Percentiles rank a stretch among this genome's conserved stretches.
Evolutionary conservation across 2,888 invertebrate species (phyloP).

Genomic region (Callyntrura sp.): DNA sequence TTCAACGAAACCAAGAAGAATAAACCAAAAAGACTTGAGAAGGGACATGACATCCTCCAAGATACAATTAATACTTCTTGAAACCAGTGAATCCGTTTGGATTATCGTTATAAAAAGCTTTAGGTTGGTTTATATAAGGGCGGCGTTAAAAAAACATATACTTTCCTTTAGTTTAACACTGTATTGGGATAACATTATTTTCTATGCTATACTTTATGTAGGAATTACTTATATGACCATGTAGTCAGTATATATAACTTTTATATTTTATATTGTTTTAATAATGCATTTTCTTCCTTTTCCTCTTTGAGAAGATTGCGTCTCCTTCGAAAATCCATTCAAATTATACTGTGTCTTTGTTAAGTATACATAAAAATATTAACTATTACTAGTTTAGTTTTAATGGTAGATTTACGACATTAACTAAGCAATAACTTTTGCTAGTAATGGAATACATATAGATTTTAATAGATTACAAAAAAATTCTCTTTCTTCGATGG

Average conservation of each 20-base stretch:
- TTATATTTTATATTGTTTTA: slow-evolving; percentile 52
- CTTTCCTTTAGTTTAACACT: background rate
- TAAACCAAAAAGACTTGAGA: slow-evolving; percentile 83
- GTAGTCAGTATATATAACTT: slow-evolving; percentile 29
- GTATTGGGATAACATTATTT: slow-evolving; percentile 6
- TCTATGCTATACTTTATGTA: background rate
- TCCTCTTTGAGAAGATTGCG: background rate
- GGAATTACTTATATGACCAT: slow-evolving; percentile 14
- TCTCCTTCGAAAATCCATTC: background rate
- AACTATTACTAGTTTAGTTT: background rate
- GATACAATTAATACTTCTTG: slow-evolving; percentile 29
- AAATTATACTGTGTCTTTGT: background rate
- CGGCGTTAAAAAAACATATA: background rate
- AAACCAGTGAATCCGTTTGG: slow-evolving; percentile 67
- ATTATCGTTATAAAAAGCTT: slow-evolving; percentile 37
- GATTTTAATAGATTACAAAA: background rate
- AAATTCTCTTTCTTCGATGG: slow-evolving; percentile 21
- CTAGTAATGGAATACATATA: slow-evolving; percentile 6
- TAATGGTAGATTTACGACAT: background rate
- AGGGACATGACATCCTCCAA: slow-evolving; percentile 82
- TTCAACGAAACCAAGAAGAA: slow-evolving; percentile 83
- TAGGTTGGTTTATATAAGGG: slow-evolving; percentile 25
- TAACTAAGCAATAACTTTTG: slow-evolving; percentile 45
- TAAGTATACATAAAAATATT: background rate
- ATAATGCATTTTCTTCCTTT: slow-evolving; percentile 24